A percentile compares a stretch with the other conserved stretches of the same genome.
Evolutionary conservation across 2,888 invertebrate genomes (phyloP).

Genomic region (Spodoptera picta): DNA sequence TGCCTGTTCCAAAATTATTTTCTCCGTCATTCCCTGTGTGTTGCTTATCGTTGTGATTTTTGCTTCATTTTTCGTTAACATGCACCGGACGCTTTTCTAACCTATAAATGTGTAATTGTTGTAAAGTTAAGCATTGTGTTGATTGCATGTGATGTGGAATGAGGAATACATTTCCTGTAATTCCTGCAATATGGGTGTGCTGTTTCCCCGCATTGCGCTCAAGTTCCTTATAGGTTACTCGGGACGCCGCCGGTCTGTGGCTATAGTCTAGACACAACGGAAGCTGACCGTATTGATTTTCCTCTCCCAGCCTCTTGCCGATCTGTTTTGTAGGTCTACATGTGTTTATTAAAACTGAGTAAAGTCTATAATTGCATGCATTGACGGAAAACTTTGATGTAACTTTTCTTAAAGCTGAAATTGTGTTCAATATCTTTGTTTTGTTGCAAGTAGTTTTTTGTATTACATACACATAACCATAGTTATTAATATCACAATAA

Average conservation of each 20-base stretch:
- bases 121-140: conserved; percentile 28
- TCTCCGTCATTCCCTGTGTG: conserved; percentile 70
- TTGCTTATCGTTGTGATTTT: conserved; percentile 62
- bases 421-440: too few species aligned
- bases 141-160: conserved; percentile 25
- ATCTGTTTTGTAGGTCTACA: conserved; percentile 23
- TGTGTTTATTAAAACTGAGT: not conserved
- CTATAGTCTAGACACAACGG: conserved; percentile 66
- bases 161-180: conserved; percentile 39
- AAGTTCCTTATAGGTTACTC: conserved; percentile 48
- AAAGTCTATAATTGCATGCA: not conserved
- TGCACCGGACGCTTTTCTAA: conserved; percentile 73
- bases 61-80: conserved; percentile 57
- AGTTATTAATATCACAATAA: too few species aligned
- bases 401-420: not conserved
- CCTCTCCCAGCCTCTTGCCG: conserved; percentile 37
- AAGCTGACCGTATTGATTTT: conserved; percentile 69
- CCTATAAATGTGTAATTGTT: conserved; percentile 66
- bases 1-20: conserved; percentile 79
- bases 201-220: conserved; percentile 69
- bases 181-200: conserved; percentile 30
- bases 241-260: conserved; percentile 45
- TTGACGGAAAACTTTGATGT: not conserved
- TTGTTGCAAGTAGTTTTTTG: too few species aligned
- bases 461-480: too few species aligned